phyloP scores from a whole-genome alignment of 2,113 vertebrate genomes.

The Oxyruncus cristatus region DNA sequence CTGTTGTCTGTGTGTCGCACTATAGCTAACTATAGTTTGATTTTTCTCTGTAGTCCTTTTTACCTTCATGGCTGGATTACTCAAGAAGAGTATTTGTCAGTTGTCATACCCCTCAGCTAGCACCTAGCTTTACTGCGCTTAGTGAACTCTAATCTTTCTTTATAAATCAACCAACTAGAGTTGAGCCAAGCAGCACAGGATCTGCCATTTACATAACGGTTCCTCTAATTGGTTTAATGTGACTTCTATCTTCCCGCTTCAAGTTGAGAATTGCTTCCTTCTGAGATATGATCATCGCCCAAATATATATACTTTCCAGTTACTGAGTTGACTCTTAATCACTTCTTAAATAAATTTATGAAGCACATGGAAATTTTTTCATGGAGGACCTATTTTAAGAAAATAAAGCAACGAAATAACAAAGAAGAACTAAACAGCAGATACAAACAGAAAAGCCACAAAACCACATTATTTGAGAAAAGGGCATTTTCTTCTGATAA shows the following conservation, averaged over 20 bases:
- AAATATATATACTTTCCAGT: not conserved
- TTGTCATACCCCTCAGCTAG: constrained; percentile 8
- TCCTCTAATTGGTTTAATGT: not conserved
- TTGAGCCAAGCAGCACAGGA: not conserved
- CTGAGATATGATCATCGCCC: not conserved
- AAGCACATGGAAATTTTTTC: not conserved
- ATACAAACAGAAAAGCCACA: not conserved
- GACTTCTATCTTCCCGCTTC: not conserved
- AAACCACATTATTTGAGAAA: fast-evolving
- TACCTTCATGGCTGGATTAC: not conserved
- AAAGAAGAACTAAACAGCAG: not conserved
- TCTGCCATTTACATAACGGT: not conserved
- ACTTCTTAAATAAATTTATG: not conserved
- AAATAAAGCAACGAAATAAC: not conserved
- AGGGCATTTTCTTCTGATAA: not conserved
- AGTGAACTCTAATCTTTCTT: not conserved
- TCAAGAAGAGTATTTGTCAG: not conserved
- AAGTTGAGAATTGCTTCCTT: not conserved
- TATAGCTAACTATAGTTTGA: not conserved
- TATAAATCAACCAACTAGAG: not conserved
- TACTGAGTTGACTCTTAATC: not conserved
- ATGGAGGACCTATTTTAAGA: not conserved
- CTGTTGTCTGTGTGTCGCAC: not conserved
- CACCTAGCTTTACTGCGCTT: not conserved
- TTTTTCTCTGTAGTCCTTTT: not conserved